Base-by-base conservation (phyloP, 1,140 invertebrate genomes). In the Ditylenchus dipsaci region DNA sequence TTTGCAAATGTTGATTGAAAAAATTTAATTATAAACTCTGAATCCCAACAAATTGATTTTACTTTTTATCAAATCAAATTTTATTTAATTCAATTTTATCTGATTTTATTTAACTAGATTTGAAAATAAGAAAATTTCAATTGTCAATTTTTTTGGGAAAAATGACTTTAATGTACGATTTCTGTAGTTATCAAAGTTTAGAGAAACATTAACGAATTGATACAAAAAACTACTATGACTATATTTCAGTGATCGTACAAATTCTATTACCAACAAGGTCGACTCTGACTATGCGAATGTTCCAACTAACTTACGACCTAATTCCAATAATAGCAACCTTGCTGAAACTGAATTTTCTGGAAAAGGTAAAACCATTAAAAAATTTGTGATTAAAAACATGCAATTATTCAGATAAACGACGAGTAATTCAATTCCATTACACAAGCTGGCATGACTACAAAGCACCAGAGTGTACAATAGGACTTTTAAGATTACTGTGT, bases 361-460 rank as follows among this genome's bases (percentile, higher is more conserved):
- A 29, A 38, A 43, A 53, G 27, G 13, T 62, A 69, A 43, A 57
- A 38, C 27, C 42, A 63, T 56, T 33, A 57, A 5, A 56, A 56
- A 56, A 42, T 19, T 38, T 66, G 33, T 49, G 19, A 63, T 67
- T 29, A 30, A 21, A 29, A 21, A 53, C n/a, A 53, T 8, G 15
- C 8, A 27, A 33, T 8, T 66, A 29, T 74, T 19, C n/a, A 72
- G 71, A 74, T 30, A 75, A 27, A 38, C 76, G 78, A 29, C 63
- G 66, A 15, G 62, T 82, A 38, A 26, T 70, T 5, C 80, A 82
- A 23, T 82, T 72, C 57, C 80, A 82, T 63, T 82, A 78, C 63
- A 83, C 75, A 5, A 72, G 64, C 30, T 82, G 80, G 80, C 80
- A 79, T 61, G 80, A 82, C 63, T 82, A 83, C 57, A 73, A 70